phyloP scores from a whole-genome alignment of 2,888 invertebrate species.

The Megastigmus dorsalis region DNA sequence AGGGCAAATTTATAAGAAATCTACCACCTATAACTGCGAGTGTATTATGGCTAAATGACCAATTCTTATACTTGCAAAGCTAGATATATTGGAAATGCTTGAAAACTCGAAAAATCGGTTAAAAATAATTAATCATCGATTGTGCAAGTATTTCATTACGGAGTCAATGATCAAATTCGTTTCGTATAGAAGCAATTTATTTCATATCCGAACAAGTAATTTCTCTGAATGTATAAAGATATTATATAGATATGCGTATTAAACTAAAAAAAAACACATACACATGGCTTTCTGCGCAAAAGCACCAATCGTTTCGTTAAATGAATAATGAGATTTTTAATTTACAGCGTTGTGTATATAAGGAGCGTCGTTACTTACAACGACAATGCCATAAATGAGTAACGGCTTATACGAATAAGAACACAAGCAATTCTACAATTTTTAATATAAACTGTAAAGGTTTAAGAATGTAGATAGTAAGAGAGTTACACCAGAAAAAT shows the following conservation, averaged over 20 bases:
- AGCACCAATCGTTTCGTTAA: slow-evolving; percentile 13
- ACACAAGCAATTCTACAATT: background rate
- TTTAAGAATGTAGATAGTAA: slow-evolving; percentile 18
- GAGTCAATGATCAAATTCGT: too few relatives aligned
- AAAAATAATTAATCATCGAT: too few relatives aligned
- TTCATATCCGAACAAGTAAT: too few relatives aligned
- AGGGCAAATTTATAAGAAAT: too few relatives aligned
- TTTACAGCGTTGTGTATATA: slow-evolving; percentile 43
- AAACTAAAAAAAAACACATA: background rate
- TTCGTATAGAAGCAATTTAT: too few relatives aligned
- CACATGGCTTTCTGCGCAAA: background rate
- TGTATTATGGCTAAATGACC: too few relatives aligned
- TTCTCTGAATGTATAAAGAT: slow-evolving; percentile 5
- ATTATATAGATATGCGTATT: slow-evolving; percentile 8
- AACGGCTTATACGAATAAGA: slow-evolving; percentile 13
- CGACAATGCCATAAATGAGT: slow-evolving; percentile 48
- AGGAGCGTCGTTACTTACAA: slow-evolving; percentile 17
- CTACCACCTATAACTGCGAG: too few relatives aligned
- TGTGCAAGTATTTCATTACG: too few relatives aligned
- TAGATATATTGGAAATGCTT: too few relatives aligned
- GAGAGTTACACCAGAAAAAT: slow-evolving; percentile 14
- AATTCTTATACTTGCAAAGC: too few relatives aligned
- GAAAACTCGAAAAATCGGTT: too few relatives aligned
- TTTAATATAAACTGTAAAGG: slow-evolving; percentile 9
- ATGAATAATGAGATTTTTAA: slow-evolving; percentile 9